Base-by-base conservation (phyloP, 2,888 invertebrate species). In the Hypselothyrea guttata region DNA sequence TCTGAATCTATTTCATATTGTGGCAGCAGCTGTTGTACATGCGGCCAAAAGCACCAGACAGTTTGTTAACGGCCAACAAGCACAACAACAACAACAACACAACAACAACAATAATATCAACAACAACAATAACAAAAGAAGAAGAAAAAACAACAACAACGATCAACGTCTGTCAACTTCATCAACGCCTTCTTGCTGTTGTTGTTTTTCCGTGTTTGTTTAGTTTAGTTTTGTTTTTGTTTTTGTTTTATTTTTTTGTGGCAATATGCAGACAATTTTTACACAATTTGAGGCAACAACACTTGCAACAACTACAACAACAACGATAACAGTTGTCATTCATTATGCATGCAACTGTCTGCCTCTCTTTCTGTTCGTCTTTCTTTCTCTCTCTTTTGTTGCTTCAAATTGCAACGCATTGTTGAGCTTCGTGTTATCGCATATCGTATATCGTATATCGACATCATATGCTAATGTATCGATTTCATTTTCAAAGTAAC, bases 271-370 rank as follows among this genome's bases (percentile, higher is more conserved):
- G 22, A 22, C 52, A 55, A 46, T 45, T 52, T 71, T 65, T 63
- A 38, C 61, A 45, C 51, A 62, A 62, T 49, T 45, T 56, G 52
- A 61, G 42, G 57, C 69, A 44, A 46, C 45, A 44, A 18, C 28
- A 52, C n/a, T n/a, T n/a, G 37, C 53, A 52, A 37, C 38, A 57
- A 37, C 45, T 30, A 38, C 37, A 15, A 44, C 30, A 44, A 38
- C 37, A 51, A 55, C 40, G 34, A 34, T 7, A n/a, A 30, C 18
- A 56, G 55, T 60, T 69, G 54, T 65, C 70, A 63, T 71, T 40
- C 72, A 79, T 77, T 77, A 76, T 77, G 79, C 72, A 76, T 77
- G 79, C 74, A n/a, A n/a, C n/a, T n/a, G n/a, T n/a, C n/a, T n/a
- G n/a, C n/a, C n/a, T n/a, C n/a, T n/a, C n/a, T n/a, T n/a, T n/a